Conservation (phyloP, 2,888 invertebrate genomes). For the Platycheirus rosarum region DNA sequence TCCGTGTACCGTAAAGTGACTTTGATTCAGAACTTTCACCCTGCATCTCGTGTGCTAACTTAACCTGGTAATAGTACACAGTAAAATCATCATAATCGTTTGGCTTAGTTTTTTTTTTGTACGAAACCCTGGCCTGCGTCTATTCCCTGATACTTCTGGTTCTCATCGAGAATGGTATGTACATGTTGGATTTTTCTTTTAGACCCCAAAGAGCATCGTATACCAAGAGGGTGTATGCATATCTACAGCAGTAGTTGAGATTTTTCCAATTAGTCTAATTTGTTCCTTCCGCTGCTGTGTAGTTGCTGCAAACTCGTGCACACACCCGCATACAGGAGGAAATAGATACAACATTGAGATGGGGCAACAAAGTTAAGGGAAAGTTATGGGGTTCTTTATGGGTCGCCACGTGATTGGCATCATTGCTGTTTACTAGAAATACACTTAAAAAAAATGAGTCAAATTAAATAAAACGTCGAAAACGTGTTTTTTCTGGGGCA, state of each 20-base stretch:
- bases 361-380: not conserved
- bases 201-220: constrained; percentile 14
- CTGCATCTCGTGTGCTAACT: constrained; percentile 55
- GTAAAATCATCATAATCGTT: constrained; percentile 72
- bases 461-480: too few species aligned
- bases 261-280: constrained; percentile 76
- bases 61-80: constrained; percentile 50
- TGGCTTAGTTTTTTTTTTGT: constrained; percentile 61
- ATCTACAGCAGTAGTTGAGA: constrained; percentile 60
- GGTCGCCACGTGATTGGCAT: too few species aligned
- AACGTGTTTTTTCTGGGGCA: too few species aligned
- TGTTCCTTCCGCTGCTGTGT: constrained; percentile 74
- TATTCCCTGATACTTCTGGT: not conserved
- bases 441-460: too few species aligned
- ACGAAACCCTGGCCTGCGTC: not conserved
- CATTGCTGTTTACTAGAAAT: too few species aligned
- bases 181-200: constrained; percentile 30
- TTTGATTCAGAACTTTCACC: constrained; percentile 71
- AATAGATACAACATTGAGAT: not conserved
- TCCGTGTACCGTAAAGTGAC: constrained; percentile 48
- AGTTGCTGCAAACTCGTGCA: constrained; percentile 51
- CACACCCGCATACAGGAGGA: not conserved
- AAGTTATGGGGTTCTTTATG: not conserved
- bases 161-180: constrained; percentile 3
- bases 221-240: constrained; percentile 43